A percentile compares a stretch with the other conserved stretches of the same genome.
These are phyloP conservation scores for Drosophila anomelani DNA, from an alignment of 2,888 invertebrate genomes.

Conservation along the genomic window DNA sequence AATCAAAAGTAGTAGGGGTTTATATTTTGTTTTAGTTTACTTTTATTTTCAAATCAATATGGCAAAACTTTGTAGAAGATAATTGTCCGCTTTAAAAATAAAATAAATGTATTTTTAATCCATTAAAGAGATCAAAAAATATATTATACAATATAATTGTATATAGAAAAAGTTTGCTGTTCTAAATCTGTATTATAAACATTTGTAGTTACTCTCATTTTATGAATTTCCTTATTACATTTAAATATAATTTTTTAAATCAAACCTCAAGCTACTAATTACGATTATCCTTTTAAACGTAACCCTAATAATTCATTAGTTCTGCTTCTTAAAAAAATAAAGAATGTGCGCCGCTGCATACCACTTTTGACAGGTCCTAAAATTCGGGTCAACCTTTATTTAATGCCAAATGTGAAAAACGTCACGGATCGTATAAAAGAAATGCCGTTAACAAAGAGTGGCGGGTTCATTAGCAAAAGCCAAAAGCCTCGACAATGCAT, in stretches of 20 bases:
- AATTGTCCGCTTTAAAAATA: not conserved
- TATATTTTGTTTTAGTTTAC: not conserved
- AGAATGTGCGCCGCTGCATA: not conserved
- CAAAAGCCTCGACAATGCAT: conserved; percentile 46
- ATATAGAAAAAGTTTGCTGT: too few species aligned
- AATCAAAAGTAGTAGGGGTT: not conserved
- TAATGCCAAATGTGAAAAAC: not conserved
- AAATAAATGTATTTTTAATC: not conserved
- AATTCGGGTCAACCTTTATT: not conserved
- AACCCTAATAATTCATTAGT: not conserved
- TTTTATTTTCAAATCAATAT: not conserved
- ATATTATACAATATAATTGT: not conserved
- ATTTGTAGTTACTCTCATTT: not conserved
- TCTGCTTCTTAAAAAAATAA: not conserved
- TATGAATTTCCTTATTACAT: not conserved
- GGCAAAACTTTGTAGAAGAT: not conserved
- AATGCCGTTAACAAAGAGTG: conserved; percentile 33
- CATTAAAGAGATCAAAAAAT: not conserved
- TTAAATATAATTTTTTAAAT: not conserved
- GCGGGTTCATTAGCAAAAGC: conserved; percentile 26
- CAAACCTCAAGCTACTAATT: not conserved
- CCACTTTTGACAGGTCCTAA: not conserved
- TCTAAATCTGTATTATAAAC: too few species aligned
- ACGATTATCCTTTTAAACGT: not conserved
- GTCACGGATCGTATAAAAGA: not conserved